Percentiles rank a stretch among this genome's conserved stretches.
Conservation (phyloP, 2,113 vertebrate species). For the Bolborhynchus lineola region DNA sequence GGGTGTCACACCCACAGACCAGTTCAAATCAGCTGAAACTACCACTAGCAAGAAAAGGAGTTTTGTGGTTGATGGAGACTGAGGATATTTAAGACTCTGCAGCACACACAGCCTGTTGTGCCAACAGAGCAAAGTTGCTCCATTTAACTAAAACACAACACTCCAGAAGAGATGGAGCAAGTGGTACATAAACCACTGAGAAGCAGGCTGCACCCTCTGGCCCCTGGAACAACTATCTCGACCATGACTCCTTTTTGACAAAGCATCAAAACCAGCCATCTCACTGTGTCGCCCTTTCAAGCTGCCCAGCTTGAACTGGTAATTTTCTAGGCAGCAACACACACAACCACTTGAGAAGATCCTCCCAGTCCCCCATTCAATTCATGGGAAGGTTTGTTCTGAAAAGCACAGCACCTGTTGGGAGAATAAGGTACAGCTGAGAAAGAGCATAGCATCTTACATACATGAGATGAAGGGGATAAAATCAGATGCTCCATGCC, state of each 20-base stretch:
- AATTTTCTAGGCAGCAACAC: background rate
- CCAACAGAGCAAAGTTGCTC: background rate
- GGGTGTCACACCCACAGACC: background rate
- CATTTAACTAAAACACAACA: background rate
- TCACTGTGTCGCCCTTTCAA: background rate
- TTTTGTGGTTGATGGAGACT: background rate
- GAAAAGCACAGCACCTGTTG: background rate
- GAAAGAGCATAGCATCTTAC: background rate
- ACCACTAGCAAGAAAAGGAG: background rate
- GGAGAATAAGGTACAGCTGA: background rate
- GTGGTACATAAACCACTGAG: rapidly evolving
- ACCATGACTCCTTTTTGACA: background rate
- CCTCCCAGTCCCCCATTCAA: background rate
- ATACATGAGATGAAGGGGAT: background rate
- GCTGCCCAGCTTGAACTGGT: background rate
- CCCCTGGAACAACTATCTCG: rapidly evolving
- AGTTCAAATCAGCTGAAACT: background rate
- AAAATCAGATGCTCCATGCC: background rate
- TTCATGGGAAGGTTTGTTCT: background rate
- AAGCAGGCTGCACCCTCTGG: background rate
- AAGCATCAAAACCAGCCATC: background rate
- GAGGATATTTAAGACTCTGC: background rate
- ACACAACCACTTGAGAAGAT: too few relatives aligned
- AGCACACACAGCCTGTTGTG: rapidly evolving
- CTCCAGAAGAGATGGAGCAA: background rate